Evolutionary conservation across 2,797 vertebrate species (phyloP).

Genomic region (Tragopan temminckii): DNA sequence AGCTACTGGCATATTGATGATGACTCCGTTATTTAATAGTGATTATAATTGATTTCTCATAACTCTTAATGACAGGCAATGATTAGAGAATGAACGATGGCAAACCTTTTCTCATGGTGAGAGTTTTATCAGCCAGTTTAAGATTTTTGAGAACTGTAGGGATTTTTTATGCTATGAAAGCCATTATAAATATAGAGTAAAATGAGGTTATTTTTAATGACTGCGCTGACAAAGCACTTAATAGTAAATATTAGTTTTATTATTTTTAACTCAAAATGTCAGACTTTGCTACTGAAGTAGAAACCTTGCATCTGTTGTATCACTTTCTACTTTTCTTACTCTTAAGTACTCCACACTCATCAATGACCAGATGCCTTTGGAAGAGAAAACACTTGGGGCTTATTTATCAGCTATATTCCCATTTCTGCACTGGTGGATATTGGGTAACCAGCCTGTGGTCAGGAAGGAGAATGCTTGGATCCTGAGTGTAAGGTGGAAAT

Average conservation of each 20-base stretch:
- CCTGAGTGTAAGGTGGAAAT: not conserved
- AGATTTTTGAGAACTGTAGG: not conserved
- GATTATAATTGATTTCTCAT: constrained; percentile 55
- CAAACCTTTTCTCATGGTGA: not conserved
- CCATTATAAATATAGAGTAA: not conserved
- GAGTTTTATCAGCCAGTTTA: not conserved
- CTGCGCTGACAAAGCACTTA: constrained; percentile 12
- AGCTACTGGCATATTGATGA: not conserved
- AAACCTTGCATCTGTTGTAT: not conserved
- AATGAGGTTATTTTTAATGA: constrained; percentile 10
- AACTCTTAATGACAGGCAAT: constrained; percentile 8
- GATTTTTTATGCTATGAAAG: not conserved
- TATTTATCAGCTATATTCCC: not conserved
- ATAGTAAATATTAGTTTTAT: not conserved
- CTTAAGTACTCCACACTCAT: not conserved
- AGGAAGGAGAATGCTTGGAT: not conserved
- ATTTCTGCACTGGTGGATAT: not conserved
- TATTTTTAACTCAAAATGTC: constrained; percentile 21
- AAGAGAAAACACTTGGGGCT: not conserved
- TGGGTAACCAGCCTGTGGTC: rapidly evolving
- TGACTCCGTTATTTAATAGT: constrained; percentile 19
- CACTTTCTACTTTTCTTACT: not conserved
- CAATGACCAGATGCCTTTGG: not conserved
- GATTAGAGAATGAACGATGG: constrained; percentile 28
- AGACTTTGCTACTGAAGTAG: not conserved